Conservation (phyloP, 2,113 vertebrate genomes). For the Marmota monax region DNA sequence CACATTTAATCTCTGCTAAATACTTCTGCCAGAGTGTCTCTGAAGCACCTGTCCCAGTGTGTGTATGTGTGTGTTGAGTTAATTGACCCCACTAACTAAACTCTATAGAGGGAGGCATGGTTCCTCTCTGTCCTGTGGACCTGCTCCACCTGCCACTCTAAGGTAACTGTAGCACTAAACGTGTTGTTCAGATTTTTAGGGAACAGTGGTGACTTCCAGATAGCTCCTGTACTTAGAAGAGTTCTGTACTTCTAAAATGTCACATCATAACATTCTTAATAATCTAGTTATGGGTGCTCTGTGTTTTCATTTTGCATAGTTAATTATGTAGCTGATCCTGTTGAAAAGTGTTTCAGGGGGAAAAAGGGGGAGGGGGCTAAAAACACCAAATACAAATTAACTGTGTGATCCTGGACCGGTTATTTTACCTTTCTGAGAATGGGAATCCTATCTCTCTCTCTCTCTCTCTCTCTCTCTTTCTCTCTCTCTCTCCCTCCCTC, state of each 20-base stretch:
- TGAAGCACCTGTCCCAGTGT: not conserved
- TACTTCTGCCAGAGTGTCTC: not conserved
- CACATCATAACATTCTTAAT: not conserved
- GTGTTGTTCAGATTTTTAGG: not conserved
- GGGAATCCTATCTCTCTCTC: too few relatives aligned
- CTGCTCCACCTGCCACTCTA: not conserved
- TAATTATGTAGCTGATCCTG: not conserved
- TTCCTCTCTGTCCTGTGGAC: not conserved
- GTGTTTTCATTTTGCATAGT: not conserved
- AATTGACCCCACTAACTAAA: not conserved
- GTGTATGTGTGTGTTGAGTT: too few relatives aligned
- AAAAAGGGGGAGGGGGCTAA: not conserved
- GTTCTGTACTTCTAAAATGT: not conserved
- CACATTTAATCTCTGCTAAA: not conserved
- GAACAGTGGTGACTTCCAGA: not conserved
- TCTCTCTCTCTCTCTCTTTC: too few relatives aligned
- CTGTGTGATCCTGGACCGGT: not conserved
- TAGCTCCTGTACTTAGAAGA: not conserved
- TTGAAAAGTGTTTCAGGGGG: not conserved
- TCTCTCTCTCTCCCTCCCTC: too few relatives aligned
- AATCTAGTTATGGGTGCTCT: not conserved
- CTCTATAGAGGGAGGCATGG: rapidly evolving
- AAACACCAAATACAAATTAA: not conserved
- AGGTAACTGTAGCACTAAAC: not conserved
- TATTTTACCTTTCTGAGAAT: not conserved